phyloP scores from a whole-genome alignment of 2,113 vertebrate species.

The Tenrec ecaudatus region DNA sequence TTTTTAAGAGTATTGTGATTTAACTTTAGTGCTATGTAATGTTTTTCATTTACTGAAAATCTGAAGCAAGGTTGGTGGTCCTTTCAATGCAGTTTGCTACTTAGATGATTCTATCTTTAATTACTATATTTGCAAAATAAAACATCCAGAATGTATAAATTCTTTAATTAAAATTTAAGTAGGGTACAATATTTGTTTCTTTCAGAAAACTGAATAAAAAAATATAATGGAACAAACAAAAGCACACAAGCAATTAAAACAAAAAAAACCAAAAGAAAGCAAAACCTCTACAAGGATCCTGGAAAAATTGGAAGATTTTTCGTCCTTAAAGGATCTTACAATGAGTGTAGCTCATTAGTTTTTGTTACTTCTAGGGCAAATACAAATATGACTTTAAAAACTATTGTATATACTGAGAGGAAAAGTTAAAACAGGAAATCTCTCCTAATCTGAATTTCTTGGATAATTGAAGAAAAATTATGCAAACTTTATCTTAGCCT shows the following conservation, averaged over 20 bases:
- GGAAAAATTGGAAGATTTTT: background rate
- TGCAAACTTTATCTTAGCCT: background rate
- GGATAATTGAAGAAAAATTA: background rate
- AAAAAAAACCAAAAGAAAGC: conserved; percentile 39
- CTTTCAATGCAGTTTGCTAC: conserved; percentile 68
- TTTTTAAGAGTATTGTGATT: conserved; percentile 63
- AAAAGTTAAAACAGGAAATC: background rate
- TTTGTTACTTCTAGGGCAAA: background rate
- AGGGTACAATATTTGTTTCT: background rate
- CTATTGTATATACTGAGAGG: background rate
- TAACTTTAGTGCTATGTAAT: conserved; percentile 61
- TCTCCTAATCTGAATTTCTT: background rate
- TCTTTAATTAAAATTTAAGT: conserved; percentile 48
- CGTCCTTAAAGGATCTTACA: background rate
- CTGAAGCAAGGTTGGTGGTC: conserved; percentile 82
- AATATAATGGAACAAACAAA: background rate
- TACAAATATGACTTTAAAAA: background rate
- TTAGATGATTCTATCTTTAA: conserved; percentile 81
- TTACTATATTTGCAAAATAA: conserved; percentile 75
- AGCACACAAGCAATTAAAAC: background rate
- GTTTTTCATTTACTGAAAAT: conserved; percentile 79
- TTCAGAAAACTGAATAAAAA: conserved; percentile 41
- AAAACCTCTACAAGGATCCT: background rate
- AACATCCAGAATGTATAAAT: conserved; percentile 78
- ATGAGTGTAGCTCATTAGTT: background rate